These are phyloP conservation scores for Colaptes auratus DNA, from an alignment of 2,113 vertebrate genomes.

Conservation along the genomic window DNA sequence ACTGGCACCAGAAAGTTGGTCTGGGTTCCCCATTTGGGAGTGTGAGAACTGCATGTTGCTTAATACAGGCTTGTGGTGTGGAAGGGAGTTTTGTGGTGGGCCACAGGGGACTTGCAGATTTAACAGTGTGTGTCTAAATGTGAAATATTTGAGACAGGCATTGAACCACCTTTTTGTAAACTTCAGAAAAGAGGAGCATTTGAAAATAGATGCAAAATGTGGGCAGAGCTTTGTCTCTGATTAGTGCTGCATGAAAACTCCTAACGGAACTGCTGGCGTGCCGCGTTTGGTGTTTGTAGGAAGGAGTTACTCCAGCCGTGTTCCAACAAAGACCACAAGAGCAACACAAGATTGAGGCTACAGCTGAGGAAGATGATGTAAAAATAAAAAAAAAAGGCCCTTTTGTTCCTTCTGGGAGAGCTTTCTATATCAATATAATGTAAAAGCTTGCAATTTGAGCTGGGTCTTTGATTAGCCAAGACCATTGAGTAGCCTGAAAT, in stretches of 20 bases:
- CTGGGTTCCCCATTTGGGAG: not conserved
- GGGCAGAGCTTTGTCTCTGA: not conserved
- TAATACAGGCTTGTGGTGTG: not conserved
- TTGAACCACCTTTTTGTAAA: not conserved
- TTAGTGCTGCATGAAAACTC: not conserved
- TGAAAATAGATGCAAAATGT: not conserved
- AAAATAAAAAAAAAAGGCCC: not conserved
- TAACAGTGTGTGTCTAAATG: not conserved
- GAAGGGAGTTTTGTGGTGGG: not conserved
- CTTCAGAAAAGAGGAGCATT: not conserved
- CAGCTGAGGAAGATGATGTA: not conserved
- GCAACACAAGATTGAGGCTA: not conserved
- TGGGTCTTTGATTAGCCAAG: not conserved
- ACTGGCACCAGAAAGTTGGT: not conserved
- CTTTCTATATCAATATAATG: not conserved
- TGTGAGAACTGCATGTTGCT: fast-evolving
- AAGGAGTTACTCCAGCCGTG: not conserved
- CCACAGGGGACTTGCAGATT: not conserved
- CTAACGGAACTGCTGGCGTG: not conserved
- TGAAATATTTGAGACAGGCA: not conserved
- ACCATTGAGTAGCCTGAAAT: not conserved
- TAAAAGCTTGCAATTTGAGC: not conserved
- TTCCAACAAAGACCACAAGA: not conserved
- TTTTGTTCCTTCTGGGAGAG: not conserved
- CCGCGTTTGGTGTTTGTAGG: not conserved